phyloP scores from a whole-genome alignment of 2,888 invertebrate species.

The Pristionchus maxplancki region DNA sequence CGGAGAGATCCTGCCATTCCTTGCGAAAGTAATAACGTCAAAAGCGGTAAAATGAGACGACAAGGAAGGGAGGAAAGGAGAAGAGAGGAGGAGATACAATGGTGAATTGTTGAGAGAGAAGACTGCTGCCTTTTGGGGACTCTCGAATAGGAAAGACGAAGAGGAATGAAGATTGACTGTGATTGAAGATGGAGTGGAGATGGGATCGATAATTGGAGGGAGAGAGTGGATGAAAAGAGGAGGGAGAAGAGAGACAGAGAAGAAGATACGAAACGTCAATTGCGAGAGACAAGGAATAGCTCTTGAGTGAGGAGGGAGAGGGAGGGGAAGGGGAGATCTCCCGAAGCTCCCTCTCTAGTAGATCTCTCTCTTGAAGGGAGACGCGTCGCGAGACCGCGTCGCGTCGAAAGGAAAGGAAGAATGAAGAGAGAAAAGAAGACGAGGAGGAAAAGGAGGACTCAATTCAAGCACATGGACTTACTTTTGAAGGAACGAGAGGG shows the following conservation, averaged over 20 bases:
- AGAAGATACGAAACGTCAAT: constrained; percentile 11
- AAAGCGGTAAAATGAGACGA: constrained; percentile 42
- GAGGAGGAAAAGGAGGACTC: constrained; percentile 22
- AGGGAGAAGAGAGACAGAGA: constrained; percentile 23
- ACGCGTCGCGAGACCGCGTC: background rate
- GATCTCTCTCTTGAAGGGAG: constrained; percentile 42
- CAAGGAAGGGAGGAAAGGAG: constrained; percentile 43
- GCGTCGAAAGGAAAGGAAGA: background rate
- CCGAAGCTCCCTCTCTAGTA: constrained; percentile 39
- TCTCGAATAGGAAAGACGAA: constrained; percentile 18
- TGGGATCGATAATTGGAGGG: constrained; percentile 31
- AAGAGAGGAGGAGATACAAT: constrained; percentile 50
- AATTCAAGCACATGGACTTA: constrained; percentile 33
- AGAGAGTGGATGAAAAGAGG: constrained; percentile 45
- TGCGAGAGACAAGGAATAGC: constrained; percentile 32
- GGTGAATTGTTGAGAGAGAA: constrained; percentile 52
- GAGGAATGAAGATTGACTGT: constrained; percentile 39
- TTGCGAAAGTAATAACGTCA: background rate
- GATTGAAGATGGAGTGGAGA: background rate
- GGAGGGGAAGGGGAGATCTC: constrained; percentile 18
- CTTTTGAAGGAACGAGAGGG: constrained; percentile 27
- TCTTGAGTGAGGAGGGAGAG: constrained; percentile 14
- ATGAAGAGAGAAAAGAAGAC: constrained; percentile 30
- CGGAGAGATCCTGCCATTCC: background rate
- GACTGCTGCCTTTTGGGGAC: background rate